Evolutionary conservation across 2,113 vertebrate genomes (phyloP).

Genomic region (Misgurnus anguillicaudatus): DNA sequence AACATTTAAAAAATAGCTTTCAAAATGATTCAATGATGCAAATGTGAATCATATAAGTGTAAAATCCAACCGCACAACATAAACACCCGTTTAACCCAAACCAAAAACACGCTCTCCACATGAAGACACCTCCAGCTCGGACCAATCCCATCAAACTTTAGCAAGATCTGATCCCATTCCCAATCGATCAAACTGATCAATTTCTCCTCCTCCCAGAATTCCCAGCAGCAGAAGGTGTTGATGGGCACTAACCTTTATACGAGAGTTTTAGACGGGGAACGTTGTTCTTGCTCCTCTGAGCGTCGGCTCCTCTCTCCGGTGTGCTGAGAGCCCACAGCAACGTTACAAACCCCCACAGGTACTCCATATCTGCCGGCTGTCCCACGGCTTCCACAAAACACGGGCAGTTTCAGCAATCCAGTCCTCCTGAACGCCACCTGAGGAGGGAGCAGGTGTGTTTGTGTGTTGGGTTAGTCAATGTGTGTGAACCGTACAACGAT

Average conservation of each 20-base stretch:
- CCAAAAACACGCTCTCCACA: no score
- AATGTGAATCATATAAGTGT: no score
- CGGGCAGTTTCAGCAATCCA: conserved; percentile 37
- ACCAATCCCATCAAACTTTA: neutral
- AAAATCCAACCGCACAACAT: no score
- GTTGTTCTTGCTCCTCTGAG: conserved; percentile 85
- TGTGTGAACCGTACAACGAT: conserved; percentile 2
- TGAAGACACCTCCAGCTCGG: neutral
- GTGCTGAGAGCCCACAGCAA: conserved; percentile 82
- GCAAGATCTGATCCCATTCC: neutral
- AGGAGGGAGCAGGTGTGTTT: conserved; percentile 51
- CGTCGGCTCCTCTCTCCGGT: conserved; percentile 72
- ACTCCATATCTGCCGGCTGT: conserved; percentile 81
- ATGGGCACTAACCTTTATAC: conserved; percentile 87
- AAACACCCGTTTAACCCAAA: no score
- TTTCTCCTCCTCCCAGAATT: neutral
- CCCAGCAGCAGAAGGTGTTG: conserved; percentile 8
- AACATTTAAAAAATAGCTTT: no score
- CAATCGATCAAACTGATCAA: neutral
- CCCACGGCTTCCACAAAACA: conserved; percentile 24
- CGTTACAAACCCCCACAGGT: conserved; percentile 77
- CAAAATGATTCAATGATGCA: no score
- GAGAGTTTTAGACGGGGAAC: conserved; percentile 92
- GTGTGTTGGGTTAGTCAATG: conserved; percentile 31
- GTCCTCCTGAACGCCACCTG: conserved; percentile 44